These are phyloP conservation scores for Metalampra italica DNA, from an alignment of 2,888 invertebrate genomes.

Conservation along the genomic window DNA sequence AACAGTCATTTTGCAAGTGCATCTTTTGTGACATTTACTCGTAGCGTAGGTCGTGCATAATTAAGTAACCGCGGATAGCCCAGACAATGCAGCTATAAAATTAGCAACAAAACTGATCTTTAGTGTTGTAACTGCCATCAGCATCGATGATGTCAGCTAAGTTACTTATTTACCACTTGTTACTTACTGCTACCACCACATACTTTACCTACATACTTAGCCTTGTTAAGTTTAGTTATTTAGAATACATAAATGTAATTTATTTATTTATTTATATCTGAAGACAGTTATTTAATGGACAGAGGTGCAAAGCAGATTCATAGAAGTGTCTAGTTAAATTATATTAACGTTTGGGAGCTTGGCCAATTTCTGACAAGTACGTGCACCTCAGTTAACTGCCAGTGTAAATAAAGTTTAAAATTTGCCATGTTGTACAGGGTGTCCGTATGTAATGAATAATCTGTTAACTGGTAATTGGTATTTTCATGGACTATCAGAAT, in stretches of 20 bases:
- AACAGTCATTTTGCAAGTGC: slow-evolving; percentile 26
- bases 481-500: no score
- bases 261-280: no score
- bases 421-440: slow-evolving; percentile 20
- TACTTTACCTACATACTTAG: no score
- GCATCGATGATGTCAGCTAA: slow-evolving; percentile 30
- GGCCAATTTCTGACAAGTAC: slow-evolving; percentile 38
- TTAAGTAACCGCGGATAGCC: slow-evolving; percentile 30
- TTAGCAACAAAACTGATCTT: slow-evolving; percentile 26
- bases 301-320: slow-evolving; percentile 29
- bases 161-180: slow-evolving; percentile 4
- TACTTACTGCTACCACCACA: no score
- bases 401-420: slow-evolving; percentile 45
- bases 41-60: slow-evolving; percentile 24
- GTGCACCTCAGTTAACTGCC: slow-evolving; percentile 40
- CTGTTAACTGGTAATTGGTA: no score
- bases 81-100: slow-evolving; percentile 39
- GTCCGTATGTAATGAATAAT: no score
- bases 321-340: slow-evolving; percentile 38
- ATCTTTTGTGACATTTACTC: slow-evolving; percentile 37
- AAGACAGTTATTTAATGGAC: slow-evolving; percentile 12
- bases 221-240: no score
- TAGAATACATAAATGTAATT: no score
- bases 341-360: slow-evolving; percentile 47
- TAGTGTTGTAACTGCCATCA: slow-evolving; percentile 26